Evolutionary conservation across 2,797 vertebrate genomes (phyloP), one percentile per base, ranked within the genome.

Genomic region (Meriones psammophilus): DNA sequence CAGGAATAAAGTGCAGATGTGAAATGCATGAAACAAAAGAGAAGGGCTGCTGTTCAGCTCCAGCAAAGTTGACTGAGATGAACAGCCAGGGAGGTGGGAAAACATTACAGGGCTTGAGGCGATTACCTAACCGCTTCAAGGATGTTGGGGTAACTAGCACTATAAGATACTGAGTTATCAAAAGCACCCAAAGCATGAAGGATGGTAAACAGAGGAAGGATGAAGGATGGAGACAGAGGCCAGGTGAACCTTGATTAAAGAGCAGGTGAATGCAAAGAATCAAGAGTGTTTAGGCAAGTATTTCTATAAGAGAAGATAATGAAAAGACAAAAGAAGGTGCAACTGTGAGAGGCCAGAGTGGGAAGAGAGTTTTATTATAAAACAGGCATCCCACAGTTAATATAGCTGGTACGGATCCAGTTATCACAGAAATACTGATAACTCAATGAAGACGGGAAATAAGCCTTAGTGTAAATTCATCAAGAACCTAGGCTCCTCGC

Each of bases 301-400:
- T 86, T 86, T 68, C 68, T 89, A 81, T 33, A 20, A 56, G 8
- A n/a, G 15, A 88, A 42, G 28, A 90, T n/a, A 95, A 95, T 50
- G 33, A 78, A 92, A 80, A 15, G 3, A 78, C 12, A 86, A 36
- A 76, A 50, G 17, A 56, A 8, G 15, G 64, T 84, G 4, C 28
- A 74, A 18, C 14, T 42, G 80, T 20, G 50, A 74, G 7, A 26
- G 58, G 66, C 33, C 39, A 87, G n/a, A 50, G 20, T 33, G 1
- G 15, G 26, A 20, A 56, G 0, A 77, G 2, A 15, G n/a, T 18
- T 93, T 84, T 77, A 66, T 88, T 79, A 84, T 14, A 56, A 22
- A 77, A 91, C 18, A 91, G 50, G 18, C 7, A 68, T 20, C 0
- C 30, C 36, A 4, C n/a, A 9, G 46, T 92, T 88, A 85, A 85